phyloP scores from a whole-genome alignment of 2,888 invertebrate genomes.

The Cerceris rybyensis region DNA sequence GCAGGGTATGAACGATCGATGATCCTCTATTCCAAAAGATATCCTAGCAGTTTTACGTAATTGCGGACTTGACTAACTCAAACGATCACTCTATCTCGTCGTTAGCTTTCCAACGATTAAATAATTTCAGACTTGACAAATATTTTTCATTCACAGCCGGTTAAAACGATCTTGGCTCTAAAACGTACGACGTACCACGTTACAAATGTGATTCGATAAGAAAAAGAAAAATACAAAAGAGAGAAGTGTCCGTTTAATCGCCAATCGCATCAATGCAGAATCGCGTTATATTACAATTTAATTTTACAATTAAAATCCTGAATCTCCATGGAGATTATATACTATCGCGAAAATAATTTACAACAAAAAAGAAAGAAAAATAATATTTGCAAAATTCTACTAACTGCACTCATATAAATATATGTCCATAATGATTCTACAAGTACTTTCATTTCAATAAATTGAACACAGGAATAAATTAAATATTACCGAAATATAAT shows the following conservation, averaged over 20 bases:
- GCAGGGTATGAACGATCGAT: slow-evolving; percentile 6
- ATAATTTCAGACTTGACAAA: slow-evolving; percentile 39
- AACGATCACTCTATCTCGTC: slow-evolving; percentile 38
- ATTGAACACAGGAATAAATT: slow-evolving; percentile 40
- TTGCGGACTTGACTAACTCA: slow-evolving; percentile 43
- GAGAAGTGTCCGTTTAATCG: too few relatives aligned
- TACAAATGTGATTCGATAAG: slow-evolving; percentile 13
- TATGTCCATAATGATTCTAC: slow-evolving; percentile 23
- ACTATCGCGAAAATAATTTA: slow-evolving; percentile 27
- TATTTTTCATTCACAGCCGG: slow-evolving; percentile 53
- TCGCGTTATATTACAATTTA: not conserved
- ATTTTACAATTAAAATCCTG: not conserved
- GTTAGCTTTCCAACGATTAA: slow-evolving; percentile 27
- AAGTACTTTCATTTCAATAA: slow-evolving; percentile 5
- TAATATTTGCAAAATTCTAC: not conserved
- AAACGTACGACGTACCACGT: slow-evolving; percentile 12
- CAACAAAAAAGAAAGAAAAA: not conserved
- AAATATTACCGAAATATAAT: slow-evolving; percentile 32
- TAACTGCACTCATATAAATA: slow-evolving; percentile 36
- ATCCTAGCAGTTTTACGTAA: slow-evolving; percentile 3
- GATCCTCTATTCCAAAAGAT: slow-evolving; percentile 5
- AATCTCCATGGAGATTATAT: not conserved
- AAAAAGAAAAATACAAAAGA: not conserved
- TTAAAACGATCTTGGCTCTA: slow-evolving; percentile 38
- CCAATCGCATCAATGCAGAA: too few relatives aligned